Base-by-base conservation (phyloP, 2,888 invertebrate genomes). In the Bombylius discolor region DNA sequence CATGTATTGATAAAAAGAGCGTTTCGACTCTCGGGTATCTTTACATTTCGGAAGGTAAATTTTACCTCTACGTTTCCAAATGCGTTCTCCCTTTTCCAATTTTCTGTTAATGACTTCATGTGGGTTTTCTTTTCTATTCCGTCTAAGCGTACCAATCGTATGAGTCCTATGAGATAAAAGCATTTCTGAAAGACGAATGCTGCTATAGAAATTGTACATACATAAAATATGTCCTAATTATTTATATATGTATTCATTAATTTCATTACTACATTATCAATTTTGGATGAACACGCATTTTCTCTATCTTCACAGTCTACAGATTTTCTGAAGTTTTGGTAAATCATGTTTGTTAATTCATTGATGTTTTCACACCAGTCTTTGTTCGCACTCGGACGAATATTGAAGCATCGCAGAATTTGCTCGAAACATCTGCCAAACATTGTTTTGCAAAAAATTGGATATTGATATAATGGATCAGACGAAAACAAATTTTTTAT, bases 151-250 rank as follows among this genome's bases (percentile, higher is more conserved):
- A n/a, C 54, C 57, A 11, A 39, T 55, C 4, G 44, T 39, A 45
- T 51, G 57, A 12, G 53, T 57, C 34, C 39, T 53, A 36, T 49
- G 36, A 13, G 12, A n/a, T 34, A 57, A 36, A 36, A 54, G 45
- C 12, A 2, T 44, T 36, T 56, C 49, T 13, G 51, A 57, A 8
- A 57, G 46, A 1, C 7, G 14, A 23, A 56, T 46, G 49, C 53
- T 58, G 23, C 56, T 58, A 13, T 56, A 59, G 50, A 56, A 56
- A 47, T 58, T 60, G 23, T 59, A 52, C 56, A 56, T 59, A 45
- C 31, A 54, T 44, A 56, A 53, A 34, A 55, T 51, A 23, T 60
- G 53, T 49, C 56, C 58, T 52, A n/a, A n/a, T 55, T 58, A n/a
- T 60, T 58, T 32, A 50, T 23, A 49, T 54, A 58, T 23, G 55